A percentile compares a stretch with the other conserved stretches of the same genome.
These are phyloP conservation scores for Xiphophorus birchmanni DNA, from an alignment of 2,797 vertebrate species.

Conservation along the genomic window DNA sequence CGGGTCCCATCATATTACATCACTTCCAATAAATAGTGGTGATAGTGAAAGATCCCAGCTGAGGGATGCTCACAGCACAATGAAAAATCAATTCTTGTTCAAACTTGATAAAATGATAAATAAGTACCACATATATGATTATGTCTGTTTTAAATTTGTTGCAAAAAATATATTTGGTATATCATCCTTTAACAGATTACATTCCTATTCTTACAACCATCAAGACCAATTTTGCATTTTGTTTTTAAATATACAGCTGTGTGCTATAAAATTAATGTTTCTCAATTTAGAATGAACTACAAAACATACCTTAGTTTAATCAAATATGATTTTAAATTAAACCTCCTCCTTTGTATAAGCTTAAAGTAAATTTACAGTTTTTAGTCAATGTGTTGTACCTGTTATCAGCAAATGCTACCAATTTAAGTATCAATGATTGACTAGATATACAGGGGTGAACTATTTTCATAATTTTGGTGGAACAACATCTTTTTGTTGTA, in stretches of 20 bases:
- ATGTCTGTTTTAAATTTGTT: background rate
- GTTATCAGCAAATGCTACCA: background rate
- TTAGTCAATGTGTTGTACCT: background rate
- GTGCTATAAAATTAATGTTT: background rate
- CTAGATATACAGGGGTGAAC: background rate
- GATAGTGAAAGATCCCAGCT: background rate
- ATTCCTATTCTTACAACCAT: slow-evolving; percentile 6
- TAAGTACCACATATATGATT: background rate
- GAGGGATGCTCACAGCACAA: too few relatives aligned
- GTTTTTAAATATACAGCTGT: background rate
- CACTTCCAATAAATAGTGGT: background rate
- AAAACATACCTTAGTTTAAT: background rate
- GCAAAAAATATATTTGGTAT: background rate
- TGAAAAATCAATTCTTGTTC: background rate
- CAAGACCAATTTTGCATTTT: background rate
- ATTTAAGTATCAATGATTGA: background rate
- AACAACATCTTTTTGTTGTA: background rate
- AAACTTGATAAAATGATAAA: background rate
- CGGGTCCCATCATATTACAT: background rate
- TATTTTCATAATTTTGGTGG: background rate
- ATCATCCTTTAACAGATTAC: background rate
- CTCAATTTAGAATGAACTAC: background rate
- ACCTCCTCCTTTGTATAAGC: background rate
- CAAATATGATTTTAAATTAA: background rate
- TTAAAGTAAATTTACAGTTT: background rate